Conservation (phyloP, 2,113 vertebrate genomes). For the human region GRCh38 chr4:35308501-35309000, state of each 20-base stretch:
- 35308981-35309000: conserved; percentile 6
- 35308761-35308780: background rate
- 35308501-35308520: too few relatives aligned
- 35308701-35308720: background rate
- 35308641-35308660: background rate
- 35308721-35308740: background rate
- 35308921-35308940: conserved; percentile 13
- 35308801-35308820: background rate
- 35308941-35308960: conserved; percentile 8
- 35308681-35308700: background rate
- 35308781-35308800: background rate
- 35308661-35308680: background rate
- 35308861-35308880: background rate
- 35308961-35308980: background rate
- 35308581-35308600: background rate
- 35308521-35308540: background rate
- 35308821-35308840: background rate
- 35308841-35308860: background rate
- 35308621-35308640: background rate
- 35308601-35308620: background rate
- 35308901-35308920: conserved; percentile 36
- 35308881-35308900: conserved; percentile 21
- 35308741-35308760: background rate
- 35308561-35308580: background rate
- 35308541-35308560: background rate